Evolutionary conservation across 2,113 vertebrate genomes (phyloP).

Genomic region (Forbesichthys agassizii): DNA sequence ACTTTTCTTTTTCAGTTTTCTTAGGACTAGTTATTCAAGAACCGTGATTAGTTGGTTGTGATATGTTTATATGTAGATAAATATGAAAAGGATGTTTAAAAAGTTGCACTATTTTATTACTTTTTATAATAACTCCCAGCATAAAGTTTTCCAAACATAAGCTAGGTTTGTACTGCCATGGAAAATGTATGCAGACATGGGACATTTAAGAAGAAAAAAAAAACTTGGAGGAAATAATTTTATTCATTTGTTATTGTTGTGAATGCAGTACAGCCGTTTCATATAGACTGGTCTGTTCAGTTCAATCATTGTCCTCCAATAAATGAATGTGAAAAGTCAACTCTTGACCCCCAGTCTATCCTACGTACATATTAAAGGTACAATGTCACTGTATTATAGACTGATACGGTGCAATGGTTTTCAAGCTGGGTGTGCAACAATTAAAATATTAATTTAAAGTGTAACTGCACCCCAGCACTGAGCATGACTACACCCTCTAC

Average conservation of each 20-base stretch:
- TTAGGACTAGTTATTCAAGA: conserved; percentile 19
- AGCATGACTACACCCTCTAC: too few relatives aligned
- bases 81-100: conserved; percentile 63
- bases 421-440: too few relatives aligned
- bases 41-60: conserved; percentile 44
- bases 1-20: conserved; percentile 72
- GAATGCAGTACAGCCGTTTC: conserved; percentile 35
- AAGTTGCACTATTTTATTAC: conserved; percentile 81
- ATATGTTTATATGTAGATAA: conserved; percentile 78
- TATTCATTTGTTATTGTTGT: conserved; percentile 32
- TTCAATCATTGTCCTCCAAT: conserved; percentile 50
- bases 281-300: conserved; percentile 15
- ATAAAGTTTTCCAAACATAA: conserved; percentile 54
- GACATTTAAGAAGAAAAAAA: conserved; percentile 33
- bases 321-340: conserved; percentile 39
- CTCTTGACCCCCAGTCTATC: background rate
- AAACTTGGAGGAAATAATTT: conserved; percentile 30
- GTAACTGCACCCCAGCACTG: too few relatives aligned
- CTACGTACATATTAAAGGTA: background rate
- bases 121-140: conserved; percentile 71
- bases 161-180: conserved; percentile 48
- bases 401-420: too few relatives aligned
- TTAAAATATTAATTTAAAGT: too few relatives aligned
- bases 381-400: too few relatives aligned
- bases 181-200: conserved; percentile 31